Base-by-base conservation (phyloP, 2,113 vertebrate species). In the Toxotes chatareus region DNA sequence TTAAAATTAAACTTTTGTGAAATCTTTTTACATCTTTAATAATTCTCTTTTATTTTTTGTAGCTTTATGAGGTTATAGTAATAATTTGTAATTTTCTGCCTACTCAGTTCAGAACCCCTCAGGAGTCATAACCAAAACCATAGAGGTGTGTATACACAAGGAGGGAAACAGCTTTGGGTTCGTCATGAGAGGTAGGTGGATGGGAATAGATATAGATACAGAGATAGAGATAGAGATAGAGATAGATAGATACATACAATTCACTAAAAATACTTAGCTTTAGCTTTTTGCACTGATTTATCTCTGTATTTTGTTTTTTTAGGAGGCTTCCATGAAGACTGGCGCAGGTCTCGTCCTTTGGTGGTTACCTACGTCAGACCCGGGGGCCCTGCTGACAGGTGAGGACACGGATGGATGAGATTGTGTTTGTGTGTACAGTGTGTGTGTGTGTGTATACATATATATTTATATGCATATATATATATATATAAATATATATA, bases 131-230 rank as follows among this genome's bases (percentile, higher is more conserved):
- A 95, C 97, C 65, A 99, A 98, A 95, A 99, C 96, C 3, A 96
- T 97, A 6, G 98, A 99, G 16, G 95, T 99, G 91, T 96, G 96
- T 57, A 94, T 99, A 79, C 96, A 96, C 93, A 99, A 99, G 91
- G 98, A 99, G 88, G 98, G 97, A 75, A 98, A 96, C 92, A 99
- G 97, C 93, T 99, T 98, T 88, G 98, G 98, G 47, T 99, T 99
- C 0, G 97, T 99, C 76, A 94, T 99, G 87, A 95, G 98, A 97
- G 98, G 98, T 99, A 70, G 14, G 89, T 49, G 36, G 19, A 14
- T 21, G 7, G 1, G 7, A 12, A 36, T 13, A 7, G 6, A 57
- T 51, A 7, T 55, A 27, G 1, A 27, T 27, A n/a, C n/a, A n/a
- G n/a, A 27, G 27, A 27, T 27, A 27, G 1, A 27, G 27, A 27